A percentile compares a stretch with the other conserved stretches of the same genome.
phyloP scores from a whole-genome alignment of 2,113 vertebrate species.

The Casuarius casuarius region DNA sequence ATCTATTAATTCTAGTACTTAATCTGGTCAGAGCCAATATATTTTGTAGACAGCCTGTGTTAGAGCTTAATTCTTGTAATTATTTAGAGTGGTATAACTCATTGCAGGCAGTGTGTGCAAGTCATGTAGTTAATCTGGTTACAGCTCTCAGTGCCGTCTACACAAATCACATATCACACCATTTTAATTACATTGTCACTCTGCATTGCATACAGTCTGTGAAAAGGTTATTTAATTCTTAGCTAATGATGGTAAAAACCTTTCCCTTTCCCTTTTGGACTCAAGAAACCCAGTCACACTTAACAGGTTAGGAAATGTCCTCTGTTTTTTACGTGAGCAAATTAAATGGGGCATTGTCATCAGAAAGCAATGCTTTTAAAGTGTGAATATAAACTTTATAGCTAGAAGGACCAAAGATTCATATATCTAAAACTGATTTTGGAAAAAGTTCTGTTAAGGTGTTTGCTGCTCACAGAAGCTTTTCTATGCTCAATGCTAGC shows the following conservation, averaged over 20 bases:
- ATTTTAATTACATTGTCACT: conserved; percentile 45
- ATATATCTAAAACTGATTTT: not conserved
- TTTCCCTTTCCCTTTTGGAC: not conserved
- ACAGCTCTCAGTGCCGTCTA: not conserved
- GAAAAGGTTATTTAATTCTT: conserved; percentile 32
- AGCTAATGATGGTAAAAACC: not conserved
- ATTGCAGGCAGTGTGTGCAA: not conserved
- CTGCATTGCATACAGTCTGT: not conserved
- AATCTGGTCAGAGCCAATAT: conserved; percentile 32
- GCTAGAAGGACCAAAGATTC: not conserved
- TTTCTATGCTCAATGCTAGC: not conserved
- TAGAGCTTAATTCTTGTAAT: conserved; percentile 41
- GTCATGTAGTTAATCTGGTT: conserved; percentile 42
- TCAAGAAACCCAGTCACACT: not conserved
- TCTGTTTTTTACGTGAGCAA: rapidly evolving
- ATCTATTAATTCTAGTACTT: conserved; percentile 17
- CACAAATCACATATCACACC: not conserved
- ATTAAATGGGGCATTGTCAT: not conserved
- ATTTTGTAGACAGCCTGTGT: conserved; percentile 22
- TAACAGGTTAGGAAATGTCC: not conserved
- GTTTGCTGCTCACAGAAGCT: not conserved
- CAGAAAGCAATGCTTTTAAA: not conserved
- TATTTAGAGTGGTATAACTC: conserved; percentile 35
- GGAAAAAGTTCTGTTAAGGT: not conserved
- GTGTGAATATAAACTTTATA: not conserved